Evolutionary conservation across 2,113 vertebrate genomes (phyloP).

Genomic region (Aramus guarauna): DNA sequence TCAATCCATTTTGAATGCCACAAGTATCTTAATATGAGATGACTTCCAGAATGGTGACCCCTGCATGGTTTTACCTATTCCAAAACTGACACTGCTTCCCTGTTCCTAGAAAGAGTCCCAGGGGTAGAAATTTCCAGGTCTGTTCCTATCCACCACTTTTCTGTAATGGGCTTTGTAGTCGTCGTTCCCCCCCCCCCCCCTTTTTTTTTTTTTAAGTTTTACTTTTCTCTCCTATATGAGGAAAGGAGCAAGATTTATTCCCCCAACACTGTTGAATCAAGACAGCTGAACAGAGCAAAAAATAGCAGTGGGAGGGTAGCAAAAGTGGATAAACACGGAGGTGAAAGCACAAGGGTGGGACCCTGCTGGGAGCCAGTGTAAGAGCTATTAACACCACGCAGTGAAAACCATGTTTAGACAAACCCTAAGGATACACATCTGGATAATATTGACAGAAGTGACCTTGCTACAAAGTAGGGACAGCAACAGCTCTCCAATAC

Average conservation of each 20-base stretch:
- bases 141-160: not conserved
- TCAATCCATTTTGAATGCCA: not conserved
- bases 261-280: not conserved
- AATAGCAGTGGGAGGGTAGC: not conserved
- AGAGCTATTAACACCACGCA: conserved; percentile 21
- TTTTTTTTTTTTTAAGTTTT: not conserved
- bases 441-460: conserved; percentile 18
- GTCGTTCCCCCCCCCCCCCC: no score
- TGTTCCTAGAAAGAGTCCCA: not conserved
- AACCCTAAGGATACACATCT: conserved; percentile 52
- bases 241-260: not conserved
- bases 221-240: not conserved
- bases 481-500: not conserved
- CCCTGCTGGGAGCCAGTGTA: not conserved
- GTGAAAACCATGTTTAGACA: not conserved
- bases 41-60: not conserved
- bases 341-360: conserved; percentile 16
- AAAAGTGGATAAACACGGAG: not conserved
- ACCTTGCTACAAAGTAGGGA: conserved; percentile 5
- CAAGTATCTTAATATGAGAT: not conserved
- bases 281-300: not conserved
- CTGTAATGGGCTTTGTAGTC: not conserved
- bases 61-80: not conserved
- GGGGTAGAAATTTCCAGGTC: not conserved
- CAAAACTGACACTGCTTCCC: not conserved